Evolutionary conservation across 2,888 invertebrate species (phyloP).

Genomic region (Aphidoletes aphidimyza): DNA sequence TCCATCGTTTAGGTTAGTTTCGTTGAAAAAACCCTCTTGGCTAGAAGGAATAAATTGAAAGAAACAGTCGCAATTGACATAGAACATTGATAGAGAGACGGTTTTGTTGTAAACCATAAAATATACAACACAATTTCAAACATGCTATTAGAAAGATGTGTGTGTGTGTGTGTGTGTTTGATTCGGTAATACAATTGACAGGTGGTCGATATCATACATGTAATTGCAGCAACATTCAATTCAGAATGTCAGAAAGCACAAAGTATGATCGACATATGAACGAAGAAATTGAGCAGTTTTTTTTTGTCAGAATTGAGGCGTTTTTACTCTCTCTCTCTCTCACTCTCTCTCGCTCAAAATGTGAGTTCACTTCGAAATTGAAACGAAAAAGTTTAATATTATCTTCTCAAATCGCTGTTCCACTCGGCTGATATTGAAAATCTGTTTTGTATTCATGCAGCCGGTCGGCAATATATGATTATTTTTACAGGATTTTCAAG

Average conservation of each 20-base stretch:
- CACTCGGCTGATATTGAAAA: constrained; percentile 2
- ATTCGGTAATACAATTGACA: constrained; percentile 35
- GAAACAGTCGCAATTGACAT: not conserved
- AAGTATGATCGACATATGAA: not conserved
- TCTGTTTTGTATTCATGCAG: not conserved
- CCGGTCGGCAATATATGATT: not conserved
- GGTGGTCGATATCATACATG: constrained; percentile 23
- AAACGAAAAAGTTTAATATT: not conserved
- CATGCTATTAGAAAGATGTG: not conserved
- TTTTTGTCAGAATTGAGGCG: not conserved
- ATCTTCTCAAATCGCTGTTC: not conserved
- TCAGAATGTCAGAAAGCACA: not conserved
- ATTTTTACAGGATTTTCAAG: not conserved
- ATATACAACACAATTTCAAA: not conserved
- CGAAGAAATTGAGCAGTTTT: not conserved
- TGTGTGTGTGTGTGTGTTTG: not conserved
- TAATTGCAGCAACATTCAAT: not conserved
- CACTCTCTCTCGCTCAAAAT: not conserved
- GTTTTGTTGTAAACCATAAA: not conserved
- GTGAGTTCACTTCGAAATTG: not conserved
- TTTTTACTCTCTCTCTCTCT: not conserved
- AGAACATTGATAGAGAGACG: not conserved
- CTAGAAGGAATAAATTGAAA: not conserved
- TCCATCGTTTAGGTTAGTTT: not conserved
- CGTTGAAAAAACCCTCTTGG: not conserved